These are phyloP conservation scores for Lepidurus couesii DNA, from an alignment of 1,140 invertebrate genomes.

Conservation along the genomic window DNA sequence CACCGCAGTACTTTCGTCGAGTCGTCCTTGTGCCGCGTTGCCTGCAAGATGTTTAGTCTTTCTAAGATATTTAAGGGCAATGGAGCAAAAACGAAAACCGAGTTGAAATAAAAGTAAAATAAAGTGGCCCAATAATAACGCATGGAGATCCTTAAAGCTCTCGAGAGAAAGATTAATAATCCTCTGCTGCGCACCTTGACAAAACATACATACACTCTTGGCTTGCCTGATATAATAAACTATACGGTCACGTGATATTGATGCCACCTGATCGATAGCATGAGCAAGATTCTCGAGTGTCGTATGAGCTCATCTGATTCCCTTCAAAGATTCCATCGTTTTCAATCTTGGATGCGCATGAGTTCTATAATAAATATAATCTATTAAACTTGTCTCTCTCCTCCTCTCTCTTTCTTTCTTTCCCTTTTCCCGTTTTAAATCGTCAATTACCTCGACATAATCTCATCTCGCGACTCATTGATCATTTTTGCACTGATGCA, in stretches of 20 bases:
- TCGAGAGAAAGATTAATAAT: not conserved
- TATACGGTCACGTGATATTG: not conserved
- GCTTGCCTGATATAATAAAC: not conserved
- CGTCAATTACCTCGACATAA: not conserved
- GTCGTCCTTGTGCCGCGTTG: no score
- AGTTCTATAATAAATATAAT: no score
- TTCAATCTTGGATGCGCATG: not conserved
- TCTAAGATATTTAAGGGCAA: no score
- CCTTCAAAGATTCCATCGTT: not conserved
- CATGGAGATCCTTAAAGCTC: not conserved
- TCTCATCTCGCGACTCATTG: constrained; percentile 7
- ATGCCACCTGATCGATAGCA: not conserved
- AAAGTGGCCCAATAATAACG: not conserved
- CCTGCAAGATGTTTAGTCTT: no score
- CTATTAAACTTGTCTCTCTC: no score
- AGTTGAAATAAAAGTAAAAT: not conserved
- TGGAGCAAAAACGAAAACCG: no score
- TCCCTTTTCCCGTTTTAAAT: constrained; percentile 13
- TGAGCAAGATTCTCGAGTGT: constrained; percentile 1
- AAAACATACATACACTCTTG: not conserved
- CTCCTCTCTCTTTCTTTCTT: not conserved
- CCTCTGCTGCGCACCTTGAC: not conserved
- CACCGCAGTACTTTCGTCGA: no score
- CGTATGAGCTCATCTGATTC: constrained; percentile 10
- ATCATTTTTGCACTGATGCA: not conserved